Evolutionary conservation across 2,113 vertebrate genomes (phyloP).

Genomic region (Tychaedon coryphoeus): DNA sequence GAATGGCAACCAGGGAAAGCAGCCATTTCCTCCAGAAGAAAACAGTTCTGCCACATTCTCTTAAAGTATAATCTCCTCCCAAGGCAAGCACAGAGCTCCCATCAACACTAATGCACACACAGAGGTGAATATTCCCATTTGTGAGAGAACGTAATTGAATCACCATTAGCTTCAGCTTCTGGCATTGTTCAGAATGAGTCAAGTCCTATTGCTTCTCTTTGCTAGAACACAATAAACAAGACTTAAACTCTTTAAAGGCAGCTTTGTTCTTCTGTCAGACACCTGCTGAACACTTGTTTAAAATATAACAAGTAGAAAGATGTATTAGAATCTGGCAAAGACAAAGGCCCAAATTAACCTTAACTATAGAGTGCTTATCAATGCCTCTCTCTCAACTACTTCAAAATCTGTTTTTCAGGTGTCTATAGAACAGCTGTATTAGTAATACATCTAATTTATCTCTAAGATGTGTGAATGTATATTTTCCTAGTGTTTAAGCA

Average conservation of each 20-base stretch:
- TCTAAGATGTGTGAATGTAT: neutral
- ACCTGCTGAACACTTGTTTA: conserved; percentile 40
- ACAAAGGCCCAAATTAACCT: conserved; percentile 32
- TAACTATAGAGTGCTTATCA: neutral
- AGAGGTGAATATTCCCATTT: conserved; percentile 34
- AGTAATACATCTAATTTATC: neutral
- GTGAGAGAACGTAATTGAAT: conserved; percentile 37
- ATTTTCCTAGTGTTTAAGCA: neutral
- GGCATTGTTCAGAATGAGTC: neutral
- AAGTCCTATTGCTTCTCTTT: conserved; percentile 33
- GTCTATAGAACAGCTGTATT: neutral
- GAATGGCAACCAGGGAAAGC: conserved; percentile 5
- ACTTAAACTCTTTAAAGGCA: conserved; percentile 59
- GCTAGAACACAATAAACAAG: conserved; percentile 39
- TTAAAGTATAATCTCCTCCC: conserved; percentile 64
- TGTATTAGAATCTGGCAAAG: conserved; percentile 10
- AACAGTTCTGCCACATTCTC: conserved; percentile 62
- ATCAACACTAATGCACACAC: conserved; percentile 58
- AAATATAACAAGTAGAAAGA: conserved; percentile 25
- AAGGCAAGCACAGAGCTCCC: conserved; percentile 66
- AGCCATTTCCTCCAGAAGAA: conserved; percentile 54
- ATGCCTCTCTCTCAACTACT: neutral
- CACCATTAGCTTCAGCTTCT: conserved; percentile 37
- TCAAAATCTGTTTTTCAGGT: neutral
- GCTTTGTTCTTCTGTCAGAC: conserved; percentile 50